A percentile compares a stretch with the other conserved stretches of the same genome.
phyloP scores from a whole-genome alignment of 2,888 invertebrate species.

The Adela reaumurella region DNA sequence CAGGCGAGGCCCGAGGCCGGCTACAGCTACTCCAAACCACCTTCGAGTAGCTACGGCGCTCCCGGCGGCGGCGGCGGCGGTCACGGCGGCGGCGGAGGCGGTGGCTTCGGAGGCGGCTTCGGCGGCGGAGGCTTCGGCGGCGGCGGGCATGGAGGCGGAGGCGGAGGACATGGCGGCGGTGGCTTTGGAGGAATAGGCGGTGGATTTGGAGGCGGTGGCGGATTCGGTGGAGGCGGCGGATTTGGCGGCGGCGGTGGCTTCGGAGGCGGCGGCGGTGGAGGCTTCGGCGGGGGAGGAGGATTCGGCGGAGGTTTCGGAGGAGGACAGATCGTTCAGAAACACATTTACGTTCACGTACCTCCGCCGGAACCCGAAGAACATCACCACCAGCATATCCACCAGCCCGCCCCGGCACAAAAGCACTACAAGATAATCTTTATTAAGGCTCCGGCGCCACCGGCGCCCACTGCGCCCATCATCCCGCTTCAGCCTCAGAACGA shows the following conservation, averaged over 20 bases:
- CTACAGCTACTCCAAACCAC: constrained; percentile 23
- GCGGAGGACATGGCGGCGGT: constrained; percentile 14
- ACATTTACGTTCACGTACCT: constrained; percentile 66
- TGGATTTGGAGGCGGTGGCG: constrained; percentile 6
- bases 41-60: constrained; percentile 27
- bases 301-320: constrained; percentile 4
- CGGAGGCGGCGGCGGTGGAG: constrained; percentile 9
- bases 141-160: neutral
- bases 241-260: constrained; percentile 12
- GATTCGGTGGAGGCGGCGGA: constrained; percentile 5
- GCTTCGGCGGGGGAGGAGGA: neutral
- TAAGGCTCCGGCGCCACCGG: constrained; percentile 62
- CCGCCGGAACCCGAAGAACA: constrained; percentile 60
- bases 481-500: constrained; percentile 57
- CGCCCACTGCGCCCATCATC: constrained; percentile 59
- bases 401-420: constrained; percentile 51
- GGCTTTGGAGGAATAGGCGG: constrained; percentile 16
- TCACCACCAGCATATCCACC: constrained; percentile 35
- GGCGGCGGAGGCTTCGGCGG: neutral
- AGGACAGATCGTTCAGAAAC: constrained; percentile 54
- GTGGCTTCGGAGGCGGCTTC: constrained; percentile 5
- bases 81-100: constrained; percentile 3
- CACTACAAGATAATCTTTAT: constrained; percentile 70
- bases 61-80: constrained; percentile 22
- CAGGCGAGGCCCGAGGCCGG: constrained; percentile 30